Base-by-base conservation (phyloP, 1,140 invertebrate genomes). In the Pseudomyrmex dendroicus region DNA sequence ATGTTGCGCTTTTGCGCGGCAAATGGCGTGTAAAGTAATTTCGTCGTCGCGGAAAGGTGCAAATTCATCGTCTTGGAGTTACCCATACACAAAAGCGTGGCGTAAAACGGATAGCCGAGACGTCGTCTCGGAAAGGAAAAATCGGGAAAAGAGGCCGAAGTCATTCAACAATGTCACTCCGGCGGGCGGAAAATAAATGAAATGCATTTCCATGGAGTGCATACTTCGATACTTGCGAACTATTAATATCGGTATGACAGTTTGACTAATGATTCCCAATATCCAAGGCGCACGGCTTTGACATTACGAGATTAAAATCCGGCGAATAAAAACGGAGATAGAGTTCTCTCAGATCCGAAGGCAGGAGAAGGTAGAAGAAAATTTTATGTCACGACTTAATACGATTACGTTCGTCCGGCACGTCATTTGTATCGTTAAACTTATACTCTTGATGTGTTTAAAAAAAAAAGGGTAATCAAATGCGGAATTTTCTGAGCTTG, bases 241-340 rank as follows among this genome's bases (percentile, higher is more conserved):
- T 94, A 94, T 94, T 94, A 93, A 93, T 94, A 94, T 92, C 87
- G 84, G 67, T 92, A 94, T 94, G 93, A 94, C 93, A 93, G 93
- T 50, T 94, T 94, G 93, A 94, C 93, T 94, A 94, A 94, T 93
- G 93, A 94, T 93, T 86, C 90, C 82, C 90, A 86, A 92, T 91
- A 90, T 86, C 89, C 86, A 70, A 92, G 91, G 35, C 35, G 35
- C 90, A 92, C 90, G 90, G 90, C 89, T 92, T 93, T 92, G 92
- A 94, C 92, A 94, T 94, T 94, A 94, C 92, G 92, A 92, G 91
- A 93, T 93, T 93, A 93, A 93, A 93, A 92, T 92, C 91, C 90
- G 82, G 56, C 86, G 86, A 87, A 91, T 87, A 85, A 88, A 84
- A 87, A 86, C 13, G 48, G 57, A 80, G 82, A 87, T 63, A 73